Percentiles rank a stretch among this genome's conserved stretches.
These are phyloP conservation scores for Eupithecia pulchellata DNA, from an alignment of 2,888 invertebrate genomes.

Conservation along the genomic window DNA sequence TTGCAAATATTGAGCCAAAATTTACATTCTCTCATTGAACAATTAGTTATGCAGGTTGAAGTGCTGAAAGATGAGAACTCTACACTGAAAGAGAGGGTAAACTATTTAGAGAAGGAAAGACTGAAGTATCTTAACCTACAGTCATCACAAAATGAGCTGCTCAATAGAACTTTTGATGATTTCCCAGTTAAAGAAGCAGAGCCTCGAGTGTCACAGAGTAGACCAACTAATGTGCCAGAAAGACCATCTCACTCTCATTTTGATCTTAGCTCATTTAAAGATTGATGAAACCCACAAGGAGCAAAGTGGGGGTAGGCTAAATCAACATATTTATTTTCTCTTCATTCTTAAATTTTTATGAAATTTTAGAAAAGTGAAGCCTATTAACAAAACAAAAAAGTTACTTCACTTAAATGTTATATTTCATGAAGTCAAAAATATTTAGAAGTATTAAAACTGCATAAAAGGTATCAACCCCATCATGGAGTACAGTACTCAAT, in stretches of 20 bases:
- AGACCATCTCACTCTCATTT: slow-evolving; percentile 61
- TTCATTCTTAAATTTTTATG: no score
- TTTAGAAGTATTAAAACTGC: no score
- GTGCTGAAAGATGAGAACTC: slow-evolving; percentile 87
- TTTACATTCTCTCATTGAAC: slow-evolving; percentile 82
- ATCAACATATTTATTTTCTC: no score
- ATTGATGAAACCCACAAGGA: slow-evolving; percentile 52
- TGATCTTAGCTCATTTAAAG: slow-evolving; percentile 70
- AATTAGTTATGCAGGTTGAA: slow-evolving; percentile 87
- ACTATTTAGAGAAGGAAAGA: slow-evolving; percentile 84
- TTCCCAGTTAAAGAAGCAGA: slow-evolving; percentile 39
- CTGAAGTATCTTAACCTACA: slow-evolving; percentile 71
- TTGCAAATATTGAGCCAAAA: slow-evolving; percentile 87
- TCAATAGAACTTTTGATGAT: slow-evolving; percentile 42
- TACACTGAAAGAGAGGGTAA: slow-evolving; percentile 84
- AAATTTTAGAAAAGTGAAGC: no score
- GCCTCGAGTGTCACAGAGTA: slow-evolving; percentile 45
- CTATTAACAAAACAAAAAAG: no score
- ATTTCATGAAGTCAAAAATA: no score
- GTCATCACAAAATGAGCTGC: slow-evolving; percentile 56
- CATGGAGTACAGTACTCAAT: no score
- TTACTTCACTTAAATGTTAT: no score
- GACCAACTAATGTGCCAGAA: slow-evolving; percentile 51
- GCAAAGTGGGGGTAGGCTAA: no score
- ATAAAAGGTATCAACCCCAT: no score